These are phyloP conservation scores for Actias luna DNA, from an alignment of 2,888 invertebrate species.

Conservation along the genomic window DNA sequence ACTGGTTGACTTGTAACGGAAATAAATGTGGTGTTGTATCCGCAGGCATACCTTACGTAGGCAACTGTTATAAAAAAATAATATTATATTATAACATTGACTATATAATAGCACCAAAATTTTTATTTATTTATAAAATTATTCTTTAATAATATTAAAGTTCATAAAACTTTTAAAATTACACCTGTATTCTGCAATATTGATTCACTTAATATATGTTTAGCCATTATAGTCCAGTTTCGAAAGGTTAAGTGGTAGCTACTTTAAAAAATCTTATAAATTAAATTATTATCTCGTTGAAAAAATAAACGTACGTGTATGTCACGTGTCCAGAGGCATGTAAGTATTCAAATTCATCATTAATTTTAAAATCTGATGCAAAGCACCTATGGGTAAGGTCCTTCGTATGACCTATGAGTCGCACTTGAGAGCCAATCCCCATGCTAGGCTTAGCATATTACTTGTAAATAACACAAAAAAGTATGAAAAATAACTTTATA, in stretches of 20 bases:
- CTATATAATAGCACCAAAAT: background rate
- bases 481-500: too few species aligned
- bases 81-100: background rate
- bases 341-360: background rate
- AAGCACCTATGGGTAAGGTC: too few species aligned
- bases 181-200: background rate
- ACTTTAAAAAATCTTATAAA: constrained; percentile 3
- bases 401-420: too few species aligned
- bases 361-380: too few species aligned
- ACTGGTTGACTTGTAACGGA: too few species aligned
- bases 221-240: background rate
- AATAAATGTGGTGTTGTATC: too few species aligned
- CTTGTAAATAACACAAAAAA: too few species aligned
- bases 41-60: too few species aligned
- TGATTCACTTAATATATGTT: background rate
- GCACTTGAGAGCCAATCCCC: too few species aligned
- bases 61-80: too few species aligned
- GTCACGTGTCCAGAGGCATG: background rate
- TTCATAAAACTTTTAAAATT: background rate
- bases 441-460: too few species aligned
- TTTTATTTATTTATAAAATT: background rate
- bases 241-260: background rate
- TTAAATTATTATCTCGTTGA: background rate
- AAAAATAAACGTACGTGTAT: background rate
- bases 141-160: background rate